These are phyloP conservation scores for Julus scandinavius DNA, from an alignment of 2,888 invertebrate species.

Conservation along the genomic window DNA sequence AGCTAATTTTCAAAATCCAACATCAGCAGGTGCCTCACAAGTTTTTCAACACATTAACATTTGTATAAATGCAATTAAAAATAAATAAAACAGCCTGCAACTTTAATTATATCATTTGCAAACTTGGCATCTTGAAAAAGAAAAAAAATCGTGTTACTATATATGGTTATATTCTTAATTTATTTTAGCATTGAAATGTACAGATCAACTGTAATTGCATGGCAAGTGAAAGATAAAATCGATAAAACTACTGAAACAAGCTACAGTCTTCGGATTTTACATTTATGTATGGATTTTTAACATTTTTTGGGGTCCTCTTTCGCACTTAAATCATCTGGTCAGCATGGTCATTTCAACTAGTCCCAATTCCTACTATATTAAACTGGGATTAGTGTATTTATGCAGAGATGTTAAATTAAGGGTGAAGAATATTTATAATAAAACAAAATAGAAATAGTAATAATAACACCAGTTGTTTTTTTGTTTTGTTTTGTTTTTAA, in stretches of 20 bases:
- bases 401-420: too few relatives aligned
- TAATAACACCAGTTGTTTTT: background rate
- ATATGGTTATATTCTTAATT: constrained; percentile 27
- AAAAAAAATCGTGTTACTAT: background rate
- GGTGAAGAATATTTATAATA: background rate
- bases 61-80: too few relatives aligned
- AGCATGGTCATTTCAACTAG: constrained; percentile 2
- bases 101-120: background rate
- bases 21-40: too few relatives aligned
- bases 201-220: constrained; percentile 34
- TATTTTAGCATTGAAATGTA: constrained; percentile 39
- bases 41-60: too few relatives aligned
- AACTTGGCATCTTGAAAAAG: background rate
- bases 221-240: constrained; percentile 38
- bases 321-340: background rate
- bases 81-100: too few relatives aligned
- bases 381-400: background rate
- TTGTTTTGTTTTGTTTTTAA: too few relatives aligned
- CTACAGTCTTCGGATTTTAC: constrained; percentile 29
- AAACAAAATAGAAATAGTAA: background rate
- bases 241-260: constrained; percentile 39
- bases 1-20: too few relatives aligned
- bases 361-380: background rate
- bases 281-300: background rate
- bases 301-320: background rate